phyloP scores from a whole-genome alignment of 1,140 invertebrate genomes.

The Heliconius hermathena region DNA sequence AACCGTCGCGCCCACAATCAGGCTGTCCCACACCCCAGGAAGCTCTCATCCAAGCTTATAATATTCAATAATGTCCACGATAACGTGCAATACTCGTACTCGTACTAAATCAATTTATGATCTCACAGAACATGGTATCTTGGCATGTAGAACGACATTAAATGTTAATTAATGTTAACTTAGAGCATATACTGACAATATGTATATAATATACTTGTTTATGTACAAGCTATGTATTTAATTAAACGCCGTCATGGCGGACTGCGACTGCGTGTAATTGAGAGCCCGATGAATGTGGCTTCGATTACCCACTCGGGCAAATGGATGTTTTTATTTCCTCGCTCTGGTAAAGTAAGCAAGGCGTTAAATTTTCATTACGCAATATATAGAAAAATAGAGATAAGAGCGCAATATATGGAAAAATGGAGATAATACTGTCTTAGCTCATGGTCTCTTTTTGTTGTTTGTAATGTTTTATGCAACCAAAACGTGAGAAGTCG shows the following conservation, averaged over 20 bases:
- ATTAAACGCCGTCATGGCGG: background rate
- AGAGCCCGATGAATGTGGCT: no score
- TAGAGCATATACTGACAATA: constrained; percentile 15
- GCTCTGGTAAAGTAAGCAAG: no score
- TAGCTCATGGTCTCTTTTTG: no score
- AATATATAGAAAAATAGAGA: background rate
- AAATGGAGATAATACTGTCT: background rate
- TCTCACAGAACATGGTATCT: constrained; percentile 33
- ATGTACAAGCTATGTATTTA: background rate
- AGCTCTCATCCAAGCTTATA: background rate
- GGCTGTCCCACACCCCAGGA: no score
- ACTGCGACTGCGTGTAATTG: no score
- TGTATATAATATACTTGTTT: background rate
- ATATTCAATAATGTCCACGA: constrained; percentile 3
- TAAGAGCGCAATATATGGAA: no score
- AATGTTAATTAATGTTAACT: constrained; percentile 43
- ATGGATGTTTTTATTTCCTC: no score
- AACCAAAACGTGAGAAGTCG: no score
- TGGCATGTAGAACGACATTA: constrained; percentile 41
- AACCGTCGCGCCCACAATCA: no score
- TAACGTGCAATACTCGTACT: background rate
- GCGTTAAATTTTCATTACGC: background rate
- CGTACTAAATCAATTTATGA: constrained; percentile 36
- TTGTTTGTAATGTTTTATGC: no score
- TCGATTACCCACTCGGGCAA: no score